These are phyloP conservation scores for Prolemur simus DNA, from an alignment of 2,113 vertebrate species.

Conservation along the genomic window DNA sequence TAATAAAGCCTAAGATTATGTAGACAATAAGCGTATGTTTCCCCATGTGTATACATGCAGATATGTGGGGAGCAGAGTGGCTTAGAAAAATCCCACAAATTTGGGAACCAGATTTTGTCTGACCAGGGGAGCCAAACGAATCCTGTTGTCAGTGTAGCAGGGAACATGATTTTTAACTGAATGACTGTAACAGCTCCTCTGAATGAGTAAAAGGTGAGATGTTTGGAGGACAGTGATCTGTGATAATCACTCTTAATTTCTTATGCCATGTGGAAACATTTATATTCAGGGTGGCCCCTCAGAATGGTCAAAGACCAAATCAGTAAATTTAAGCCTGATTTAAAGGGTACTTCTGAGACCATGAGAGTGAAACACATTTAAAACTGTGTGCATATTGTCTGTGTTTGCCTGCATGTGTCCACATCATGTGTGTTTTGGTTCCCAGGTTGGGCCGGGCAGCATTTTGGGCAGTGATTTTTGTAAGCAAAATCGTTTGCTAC, in stretches of 20 bases:
- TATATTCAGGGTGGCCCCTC: not conserved
- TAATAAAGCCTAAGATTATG: not conserved
- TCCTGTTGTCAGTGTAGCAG: not conserved
- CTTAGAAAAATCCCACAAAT: not conserved
- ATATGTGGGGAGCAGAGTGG: not conserved
- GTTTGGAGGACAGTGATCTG: not conserved
- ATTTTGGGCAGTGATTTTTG: not conserved
- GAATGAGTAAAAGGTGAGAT: not conserved
- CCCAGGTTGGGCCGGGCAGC: not conserved
- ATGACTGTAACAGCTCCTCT: not conserved
- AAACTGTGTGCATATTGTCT: not conserved
- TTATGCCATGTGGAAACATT: not conserved
- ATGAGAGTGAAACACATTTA: not conserved
- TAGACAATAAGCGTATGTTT: not conserved
- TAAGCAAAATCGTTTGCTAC: not conserved
- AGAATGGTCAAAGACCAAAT: not conserved
- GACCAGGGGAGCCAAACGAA: not conserved
- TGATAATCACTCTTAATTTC: not conserved
- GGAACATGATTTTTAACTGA: not conserved
- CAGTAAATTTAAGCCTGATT: not conserved
- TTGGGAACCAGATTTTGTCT: not conserved
- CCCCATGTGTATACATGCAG: not conserved
- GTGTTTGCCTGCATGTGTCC: fast-evolving
- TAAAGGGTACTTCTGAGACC: not conserved
- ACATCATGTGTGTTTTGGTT: fast-evolving